Conservation (phyloP, 2,113 vertebrate species). For the Etia nguti region DNA sequence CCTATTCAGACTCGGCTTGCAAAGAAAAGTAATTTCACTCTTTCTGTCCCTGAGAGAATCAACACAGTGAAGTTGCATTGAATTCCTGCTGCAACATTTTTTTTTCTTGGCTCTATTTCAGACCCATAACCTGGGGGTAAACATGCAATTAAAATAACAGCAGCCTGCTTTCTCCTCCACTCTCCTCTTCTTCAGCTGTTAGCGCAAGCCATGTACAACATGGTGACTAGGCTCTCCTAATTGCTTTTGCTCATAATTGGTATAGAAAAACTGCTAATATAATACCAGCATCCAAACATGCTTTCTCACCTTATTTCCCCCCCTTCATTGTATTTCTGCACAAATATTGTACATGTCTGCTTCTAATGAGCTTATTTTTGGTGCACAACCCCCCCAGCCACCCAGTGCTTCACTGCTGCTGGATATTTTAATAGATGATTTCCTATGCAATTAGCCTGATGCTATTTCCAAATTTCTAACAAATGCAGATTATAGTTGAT, state of each 20-base stretch:
- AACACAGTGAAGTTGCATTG: conserved; percentile 63
- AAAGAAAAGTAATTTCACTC: conserved; percentile 69
- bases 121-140: conserved; percentile 72
- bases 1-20: conserved; percentile 45
- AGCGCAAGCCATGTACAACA: conserved; percentile 48
- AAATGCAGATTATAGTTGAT: conserved; percentile 13
- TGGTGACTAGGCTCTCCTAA: conserved; percentile 52
- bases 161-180: conserved; percentile 52
- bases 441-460: conserved; percentile 14
- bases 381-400: neutral
- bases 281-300: conserved; percentile 34
- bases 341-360: neutral
- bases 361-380: conserved; percentile 49
- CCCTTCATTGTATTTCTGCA: conserved; percentile 14
- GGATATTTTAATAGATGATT: conserved; percentile 2
- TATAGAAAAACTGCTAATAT: conserved; percentile 47
- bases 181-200: conserved; percentile 51
- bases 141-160: conserved; percentile 75
- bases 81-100: conserved; percentile 62
- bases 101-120: conserved; percentile 68
- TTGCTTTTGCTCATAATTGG: conserved; percentile 66
- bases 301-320: conserved; percentile 1
- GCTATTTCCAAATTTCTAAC: neutral
- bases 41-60: conserved; percentile 66
- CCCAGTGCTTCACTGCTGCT: neutral